Evolutionary conservation across 2,888 invertebrate genomes (phyloP), one percentile per base, ranked within the genome.

Genomic region (Hypselothyrea guttata): DNA sequence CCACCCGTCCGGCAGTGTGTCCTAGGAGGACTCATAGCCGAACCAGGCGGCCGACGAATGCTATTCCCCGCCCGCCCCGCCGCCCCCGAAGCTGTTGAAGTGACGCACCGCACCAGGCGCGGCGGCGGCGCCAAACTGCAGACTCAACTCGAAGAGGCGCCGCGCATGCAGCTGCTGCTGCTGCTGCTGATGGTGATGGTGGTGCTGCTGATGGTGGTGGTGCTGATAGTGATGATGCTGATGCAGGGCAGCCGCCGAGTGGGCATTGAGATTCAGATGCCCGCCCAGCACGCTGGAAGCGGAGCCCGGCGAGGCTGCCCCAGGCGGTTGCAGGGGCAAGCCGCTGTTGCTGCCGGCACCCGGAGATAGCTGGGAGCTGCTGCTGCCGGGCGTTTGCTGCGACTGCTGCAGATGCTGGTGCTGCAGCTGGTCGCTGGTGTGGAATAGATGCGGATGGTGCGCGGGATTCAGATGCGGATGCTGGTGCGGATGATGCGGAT

Each of bases 161-260:
- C 90, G 88, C 63, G 90, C 88, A 58, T 90, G 90, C 67, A 90
- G 71, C 81, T 90, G 90, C 62, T 90, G 90, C 63, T 90, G 90
- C 71, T 90, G 90, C 84, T 90, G 90, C 75, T 90, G 90, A 56
- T 89, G 90, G 51, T 89, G 90, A 46, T 90, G 90, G 53, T 90
- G n/a, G n/a, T 22, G 90, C 73, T 89, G 90, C 63, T 89, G 90
- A 59, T 89, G 90, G 59, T 89, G 89, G 62, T 89, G 89, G 47
- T 89, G 89, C 69, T 87, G 89, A 61, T 89, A 88, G 65, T 89
- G 77, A 47, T 89, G 88, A 48, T 90, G 90, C 57, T 89, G 89
- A 70, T 89, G 89, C 61, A 89, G 71, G 51, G 88, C 88, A 28
- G 88, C 78, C 58, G 88, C 88, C 40, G 88, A 78, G 40, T 88